Percentiles rank a stretch among this genome's conserved stretches.
Conservation (phyloP, 2,888 invertebrate genomes). For the Ramazzottius varieornatus region DNA sequence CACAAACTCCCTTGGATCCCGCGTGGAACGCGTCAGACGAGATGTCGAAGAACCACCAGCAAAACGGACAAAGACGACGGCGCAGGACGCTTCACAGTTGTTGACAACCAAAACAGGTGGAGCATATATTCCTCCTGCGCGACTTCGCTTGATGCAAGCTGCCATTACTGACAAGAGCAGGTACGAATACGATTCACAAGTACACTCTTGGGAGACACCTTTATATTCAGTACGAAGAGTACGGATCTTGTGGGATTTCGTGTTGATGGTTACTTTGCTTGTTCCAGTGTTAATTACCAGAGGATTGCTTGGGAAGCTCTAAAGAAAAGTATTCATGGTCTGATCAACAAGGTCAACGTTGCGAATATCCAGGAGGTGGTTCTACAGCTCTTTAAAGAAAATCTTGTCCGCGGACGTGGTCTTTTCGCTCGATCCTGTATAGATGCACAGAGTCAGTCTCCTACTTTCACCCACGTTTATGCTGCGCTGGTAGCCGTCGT, state of each 20-base stretch:
- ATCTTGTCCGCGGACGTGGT: conserved; percentile 79
- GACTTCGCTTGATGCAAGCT: conserved; percentile 73
- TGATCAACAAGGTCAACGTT: conserved; percentile 88
- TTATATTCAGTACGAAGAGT: too few species aligned
- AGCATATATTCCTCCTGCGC: conserved; percentile 94
- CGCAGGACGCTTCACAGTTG: conserved; percentile 35
- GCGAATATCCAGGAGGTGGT: conserved; percentile 66
- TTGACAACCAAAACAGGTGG: conserved; percentile 50
- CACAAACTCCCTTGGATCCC: too few species aligned
- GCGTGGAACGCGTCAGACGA: too few species aligned
- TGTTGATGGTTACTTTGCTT: not conserved
- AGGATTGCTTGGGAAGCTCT: conserved; percentile 92
- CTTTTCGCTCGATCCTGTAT: conserved; percentile 70
- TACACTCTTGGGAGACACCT: not conserved
- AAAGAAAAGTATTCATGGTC: conserved; percentile 90
- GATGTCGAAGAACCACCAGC: conserved; percentile 8
- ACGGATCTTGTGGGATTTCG: too few species aligned
- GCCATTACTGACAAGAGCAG: conserved; percentile 71
- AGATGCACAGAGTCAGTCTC: conserved; percentile 86
- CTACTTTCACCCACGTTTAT: conserved; percentile 89
- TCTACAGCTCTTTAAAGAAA: conserved; percentile 66
- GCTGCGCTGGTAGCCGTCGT: conserved; percentile 80
- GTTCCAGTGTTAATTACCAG: conserved; percentile 59
- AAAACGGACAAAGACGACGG: conserved; percentile 27
- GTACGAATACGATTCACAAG: conserved; percentile 12